Conservation (phyloP, 2,888 invertebrate genomes). For the Drosophila stalkeri region DNA sequence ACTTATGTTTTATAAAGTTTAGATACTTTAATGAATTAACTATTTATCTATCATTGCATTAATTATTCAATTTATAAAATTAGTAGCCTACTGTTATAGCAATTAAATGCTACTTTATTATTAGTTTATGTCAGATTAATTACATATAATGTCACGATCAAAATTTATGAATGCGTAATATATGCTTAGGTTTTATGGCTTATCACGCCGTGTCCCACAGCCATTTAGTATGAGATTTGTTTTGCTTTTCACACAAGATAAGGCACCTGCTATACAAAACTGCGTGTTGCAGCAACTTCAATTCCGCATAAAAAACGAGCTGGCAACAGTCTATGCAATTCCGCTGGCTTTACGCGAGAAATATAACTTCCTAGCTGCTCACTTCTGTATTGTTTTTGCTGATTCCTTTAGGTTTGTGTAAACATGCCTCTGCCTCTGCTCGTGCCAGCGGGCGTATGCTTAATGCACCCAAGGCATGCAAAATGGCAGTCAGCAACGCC, state of each 20-base stretch:
- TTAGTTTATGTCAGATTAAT: neutral
- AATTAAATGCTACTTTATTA: neutral
- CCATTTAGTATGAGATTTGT: constrained; percentile 22
- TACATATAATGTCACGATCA: neutral
- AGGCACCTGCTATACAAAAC: constrained; percentile 20
- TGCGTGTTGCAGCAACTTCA: constrained; percentile 40
- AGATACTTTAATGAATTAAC: too few species aligned
- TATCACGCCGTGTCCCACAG: neutral
- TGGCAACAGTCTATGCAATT: constrained; percentile 38
- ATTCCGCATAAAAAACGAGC: constrained; percentile 26
- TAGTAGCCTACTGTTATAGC: neutral
- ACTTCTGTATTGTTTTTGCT: constrained; percentile 31
- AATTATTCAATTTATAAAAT: neutral
- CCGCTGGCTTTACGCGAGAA: constrained; percentile 20
- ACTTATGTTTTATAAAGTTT: too few species aligned
- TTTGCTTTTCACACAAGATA: constrained; percentile 17
- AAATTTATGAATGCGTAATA: neutral
- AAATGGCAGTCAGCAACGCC: constrained; percentile 75
- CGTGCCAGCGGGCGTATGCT: constrained; percentile 52
- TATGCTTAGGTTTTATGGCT: neutral
- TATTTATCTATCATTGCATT: neutral
- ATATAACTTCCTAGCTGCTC: constrained; percentile 35
- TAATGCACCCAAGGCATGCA: constrained; percentile 72
- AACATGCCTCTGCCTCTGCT: constrained; percentile 60
- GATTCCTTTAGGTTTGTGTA: constrained; percentile 16